Conservation (phyloP, 2,888 invertebrate genomes). For the Coelogynopora nodosa region DNA sequence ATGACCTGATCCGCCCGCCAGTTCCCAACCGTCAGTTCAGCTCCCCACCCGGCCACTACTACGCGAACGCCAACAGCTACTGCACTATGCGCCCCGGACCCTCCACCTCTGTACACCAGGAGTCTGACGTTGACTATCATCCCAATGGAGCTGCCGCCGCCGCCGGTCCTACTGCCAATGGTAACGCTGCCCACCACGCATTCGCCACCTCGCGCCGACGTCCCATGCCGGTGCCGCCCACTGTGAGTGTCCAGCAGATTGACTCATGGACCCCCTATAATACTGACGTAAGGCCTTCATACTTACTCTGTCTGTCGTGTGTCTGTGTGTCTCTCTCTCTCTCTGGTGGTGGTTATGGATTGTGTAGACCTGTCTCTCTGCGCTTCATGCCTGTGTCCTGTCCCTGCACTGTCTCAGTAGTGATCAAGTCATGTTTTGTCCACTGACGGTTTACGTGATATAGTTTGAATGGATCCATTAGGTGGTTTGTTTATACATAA, state of each 20-base stretch:
- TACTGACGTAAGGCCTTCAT: conserved; percentile 16
- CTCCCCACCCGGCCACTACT: conserved; percentile 22
- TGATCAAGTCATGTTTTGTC: too few species aligned
- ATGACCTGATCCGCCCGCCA: not conserved
- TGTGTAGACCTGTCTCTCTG: too few species aligned
- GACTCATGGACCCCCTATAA: not conserved
- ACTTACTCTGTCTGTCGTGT: not conserved
- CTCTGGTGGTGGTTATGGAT: not conserved
- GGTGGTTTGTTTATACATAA: too few species aligned
- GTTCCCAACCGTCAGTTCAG: conserved; percentile 17
- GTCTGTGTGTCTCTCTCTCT: not conserved
- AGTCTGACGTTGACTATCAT: not conserved
- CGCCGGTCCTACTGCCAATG: not conserved
- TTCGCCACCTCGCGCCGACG: not conserved
- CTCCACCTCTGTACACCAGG: not conserved
- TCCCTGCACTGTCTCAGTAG: too few species aligned
- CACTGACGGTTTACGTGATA: too few species aligned
- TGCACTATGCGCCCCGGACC: not conserved
- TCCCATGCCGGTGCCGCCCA: not conserved
- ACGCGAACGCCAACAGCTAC: conserved; percentile 19
- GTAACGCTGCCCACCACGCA: not conserved
- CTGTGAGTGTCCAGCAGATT: not conserved
- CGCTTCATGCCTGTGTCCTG: too few species aligned
- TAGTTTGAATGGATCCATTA: too few species aligned
- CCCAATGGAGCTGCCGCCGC: not conserved